Evolutionary conservation across 2,113 vertebrate genomes (phyloP).

Genomic region (Zingel zingel): DNA sequence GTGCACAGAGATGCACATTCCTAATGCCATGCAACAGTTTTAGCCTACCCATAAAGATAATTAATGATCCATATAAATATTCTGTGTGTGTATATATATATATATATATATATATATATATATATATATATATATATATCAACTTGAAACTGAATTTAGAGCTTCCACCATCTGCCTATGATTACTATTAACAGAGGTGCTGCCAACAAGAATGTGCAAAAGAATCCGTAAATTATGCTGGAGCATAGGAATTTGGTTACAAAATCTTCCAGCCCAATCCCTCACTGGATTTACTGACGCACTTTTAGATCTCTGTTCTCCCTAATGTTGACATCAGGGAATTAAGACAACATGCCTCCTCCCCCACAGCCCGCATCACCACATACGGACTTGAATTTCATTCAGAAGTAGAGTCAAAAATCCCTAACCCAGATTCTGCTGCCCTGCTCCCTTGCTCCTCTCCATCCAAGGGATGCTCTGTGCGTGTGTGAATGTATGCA

Average conservation of each 20-base stretch:
- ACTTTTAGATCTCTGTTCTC: conserved; percentile 29
- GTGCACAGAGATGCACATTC: background rate
- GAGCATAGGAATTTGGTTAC: background rate
- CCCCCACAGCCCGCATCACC: conserved; percentile 31
- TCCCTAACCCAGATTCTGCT: conserved; percentile 60
- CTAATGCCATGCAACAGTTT: background rate
- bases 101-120: too few species aligned
- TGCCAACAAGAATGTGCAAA: conserved; percentile 5
- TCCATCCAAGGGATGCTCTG: conserved; percentile 9
- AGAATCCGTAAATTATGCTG: background rate
- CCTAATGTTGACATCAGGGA: conserved; percentile 41
- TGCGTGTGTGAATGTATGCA: conserved; percentile 28
- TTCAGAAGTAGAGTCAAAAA: conserved; percentile 43
- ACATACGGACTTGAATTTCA: conserved; percentile 19
- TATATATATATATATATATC: background rate
- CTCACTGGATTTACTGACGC: background rate
- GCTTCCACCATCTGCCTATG: conserved; percentile 19
- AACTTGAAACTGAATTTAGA: conserved; percentile 4
- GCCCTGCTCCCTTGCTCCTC: conserved; percentile 10
- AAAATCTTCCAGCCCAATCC: conserved; percentile 20
- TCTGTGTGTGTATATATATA: too few species aligned
- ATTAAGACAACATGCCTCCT: conserved; percentile 52
- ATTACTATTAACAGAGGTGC: conserved; percentile 29
- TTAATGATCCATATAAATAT: background rate
- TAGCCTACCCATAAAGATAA: background rate